phyloP scores from a whole-genome alignment of 2,113 vertebrate genomes.

The Ptilorrhoa leucosticta region DNA sequence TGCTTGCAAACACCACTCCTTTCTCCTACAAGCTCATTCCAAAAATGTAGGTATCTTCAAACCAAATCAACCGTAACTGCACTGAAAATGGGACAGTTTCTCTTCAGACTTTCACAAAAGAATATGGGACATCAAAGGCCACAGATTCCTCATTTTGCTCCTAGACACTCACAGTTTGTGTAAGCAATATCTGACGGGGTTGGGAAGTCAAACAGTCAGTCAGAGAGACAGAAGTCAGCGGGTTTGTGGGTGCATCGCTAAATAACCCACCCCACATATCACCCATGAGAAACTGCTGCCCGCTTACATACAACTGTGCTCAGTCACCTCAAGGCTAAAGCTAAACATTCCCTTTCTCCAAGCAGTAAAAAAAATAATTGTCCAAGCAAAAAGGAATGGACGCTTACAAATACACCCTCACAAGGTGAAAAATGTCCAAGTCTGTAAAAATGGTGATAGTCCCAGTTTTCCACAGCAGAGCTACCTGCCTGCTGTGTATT shows the following conservation, averaged over 20 bases:
- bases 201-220: not conserved
- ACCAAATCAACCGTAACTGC: not conserved
- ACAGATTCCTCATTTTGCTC: not conserved
- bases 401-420: not conserved
- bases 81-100: rapidly evolving
- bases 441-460: not conserved
- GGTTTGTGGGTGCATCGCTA: not conserved
- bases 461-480: not conserved
- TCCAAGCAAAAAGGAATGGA: not conserved
- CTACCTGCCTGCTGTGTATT: not conserved
- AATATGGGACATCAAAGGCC: not conserved
- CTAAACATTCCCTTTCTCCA: not conserved
- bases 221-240: not conserved
- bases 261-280: rapidly evolving
- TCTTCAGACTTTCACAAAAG: not conserved
- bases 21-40: not conserved
- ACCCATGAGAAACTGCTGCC: not conserved
- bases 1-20: not conserved
- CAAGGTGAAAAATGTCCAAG: not conserved
- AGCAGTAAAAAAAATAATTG: not conserved
- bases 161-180: not conserved
- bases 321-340: not conserved
- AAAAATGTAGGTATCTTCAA: not conserved
- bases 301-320: not conserved
- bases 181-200: not conserved